Evolutionary conservation across 2,888 invertebrate species (phyloP).

Genomic region (Melipona beecheii): DNA sequence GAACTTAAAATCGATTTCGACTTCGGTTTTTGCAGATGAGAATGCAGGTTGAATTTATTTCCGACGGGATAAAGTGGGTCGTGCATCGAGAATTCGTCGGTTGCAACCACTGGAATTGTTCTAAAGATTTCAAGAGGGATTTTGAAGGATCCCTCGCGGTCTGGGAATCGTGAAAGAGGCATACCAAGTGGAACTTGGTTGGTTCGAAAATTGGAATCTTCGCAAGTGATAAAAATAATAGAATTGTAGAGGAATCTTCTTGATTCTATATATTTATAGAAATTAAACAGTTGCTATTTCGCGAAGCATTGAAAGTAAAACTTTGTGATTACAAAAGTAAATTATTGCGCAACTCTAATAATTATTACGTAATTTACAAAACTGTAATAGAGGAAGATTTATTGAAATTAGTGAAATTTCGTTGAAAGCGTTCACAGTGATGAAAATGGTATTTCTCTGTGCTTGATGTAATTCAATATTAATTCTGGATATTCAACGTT

Average conservation of each 20-base stretch:
- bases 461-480: background rate
- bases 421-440: background rate
- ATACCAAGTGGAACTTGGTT: background rate
- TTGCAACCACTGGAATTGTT: conserved; percentile 15
- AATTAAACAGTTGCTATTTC: no score
- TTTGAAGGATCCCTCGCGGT: background rate
- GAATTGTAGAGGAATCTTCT: no score
- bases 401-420: background rate
- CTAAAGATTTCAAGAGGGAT: background rate
- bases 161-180: background rate
- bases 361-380: background rate
- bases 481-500: background rate
- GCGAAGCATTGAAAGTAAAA: no score
- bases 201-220: background rate
- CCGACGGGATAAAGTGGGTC: conserved; percentile 28
- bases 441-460: background rate
- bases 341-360: no score
- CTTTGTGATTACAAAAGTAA: no score
- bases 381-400: background rate
- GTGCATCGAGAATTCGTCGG: conserved; percentile 27
- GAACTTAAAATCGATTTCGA: conserved; percentile 57
- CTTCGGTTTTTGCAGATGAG: conserved; percentile 32
- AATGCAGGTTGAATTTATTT: conserved; percentile 33
- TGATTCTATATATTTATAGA: no score
- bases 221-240: background rate